phyloP scores from a whole-genome alignment of 2,797 vertebrate species.

The Apogon hyalosoma region DNA sequence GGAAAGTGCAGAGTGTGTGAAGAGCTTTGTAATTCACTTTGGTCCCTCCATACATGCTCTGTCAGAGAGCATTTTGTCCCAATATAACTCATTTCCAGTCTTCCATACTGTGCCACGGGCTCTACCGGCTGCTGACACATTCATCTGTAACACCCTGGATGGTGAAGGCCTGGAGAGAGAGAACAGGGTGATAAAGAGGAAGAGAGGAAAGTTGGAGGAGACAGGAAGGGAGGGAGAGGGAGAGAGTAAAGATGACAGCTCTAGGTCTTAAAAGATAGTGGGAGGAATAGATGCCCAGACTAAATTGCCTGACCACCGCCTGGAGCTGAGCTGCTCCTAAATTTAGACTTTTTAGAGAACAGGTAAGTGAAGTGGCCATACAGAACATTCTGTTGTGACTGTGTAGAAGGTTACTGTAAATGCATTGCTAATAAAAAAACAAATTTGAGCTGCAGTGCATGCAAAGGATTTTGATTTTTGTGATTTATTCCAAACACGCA shows the following conservation, averaged over 20 bases:
- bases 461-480: too few relatives aligned
- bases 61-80: constrained; percentile 35
- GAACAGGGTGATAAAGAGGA: constrained; percentile 41
- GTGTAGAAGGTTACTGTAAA: too few relatives aligned
- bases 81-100: constrained; percentile 50
- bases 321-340: constrained; percentile 48
- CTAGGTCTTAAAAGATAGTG: constrained; percentile 45
- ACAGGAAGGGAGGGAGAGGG: background rate
- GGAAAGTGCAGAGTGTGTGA: constrained; percentile 25
- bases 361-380: constrained; percentile 15
- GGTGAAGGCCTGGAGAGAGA: constrained; percentile 43
- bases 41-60: constrained; percentile 19
- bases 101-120: constrained; percentile 37
- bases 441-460: background rate
- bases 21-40: constrained; percentile 39
- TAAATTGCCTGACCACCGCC: constrained; percentile 46
- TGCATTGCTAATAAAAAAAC: too few relatives aligned
- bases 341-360: constrained; percentile 56
- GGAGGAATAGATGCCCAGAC: constrained; percentile 41
- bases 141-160: constrained; percentile 51
- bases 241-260: constrained; percentile 49
- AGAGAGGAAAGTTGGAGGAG: constrained; percentile 19
- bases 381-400: too few relatives aligned
- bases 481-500: too few relatives aligned
- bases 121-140: constrained; percentile 50